Percentiles rank a stretch among this genome's conserved stretches.
Conservation (phyloP, 2,797 vertebrate species). For the Antrozous pallidus region DNA sequence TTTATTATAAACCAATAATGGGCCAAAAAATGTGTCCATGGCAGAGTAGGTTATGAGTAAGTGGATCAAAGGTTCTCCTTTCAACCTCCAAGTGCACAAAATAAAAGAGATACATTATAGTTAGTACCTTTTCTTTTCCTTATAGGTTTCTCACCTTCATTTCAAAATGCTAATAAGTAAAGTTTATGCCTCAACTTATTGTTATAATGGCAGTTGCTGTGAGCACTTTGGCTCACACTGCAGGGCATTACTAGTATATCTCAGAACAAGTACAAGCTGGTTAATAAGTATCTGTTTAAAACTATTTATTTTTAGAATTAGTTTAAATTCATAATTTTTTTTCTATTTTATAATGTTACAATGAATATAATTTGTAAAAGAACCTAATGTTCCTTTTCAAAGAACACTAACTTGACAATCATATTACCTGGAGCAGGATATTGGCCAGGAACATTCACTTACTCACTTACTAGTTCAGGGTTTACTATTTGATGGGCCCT, state of each 20-base stretch:
- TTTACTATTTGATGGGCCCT: background rate
- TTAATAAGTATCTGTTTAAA: background rate
- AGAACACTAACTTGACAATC: background rate
- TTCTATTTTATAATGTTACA: background rate
- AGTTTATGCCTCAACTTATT: background rate
- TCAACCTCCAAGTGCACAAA: background rate
- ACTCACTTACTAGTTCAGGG: background rate
- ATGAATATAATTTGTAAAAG: background rate
- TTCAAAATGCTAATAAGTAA: background rate
- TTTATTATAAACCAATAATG: background rate
- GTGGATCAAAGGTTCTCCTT: background rate
- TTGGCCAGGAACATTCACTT: background rate
- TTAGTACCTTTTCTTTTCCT: background rate
- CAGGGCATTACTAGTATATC: background rate
- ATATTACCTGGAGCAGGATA: background rate
- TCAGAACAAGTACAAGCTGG: background rate
- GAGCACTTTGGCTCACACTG: background rate
- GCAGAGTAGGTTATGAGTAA: background rate
- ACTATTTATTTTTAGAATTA: background rate
- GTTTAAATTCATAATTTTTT: background rate
- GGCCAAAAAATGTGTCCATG: background rate
- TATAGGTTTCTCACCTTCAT: conserved; percentile 9
- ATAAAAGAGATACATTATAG: background rate
- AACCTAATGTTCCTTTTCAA: background rate
- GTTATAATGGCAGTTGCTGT: background rate